Conservation (phyloP, 2,797 vertebrate genomes). For the Phataginus tetradactyla region DNA sequence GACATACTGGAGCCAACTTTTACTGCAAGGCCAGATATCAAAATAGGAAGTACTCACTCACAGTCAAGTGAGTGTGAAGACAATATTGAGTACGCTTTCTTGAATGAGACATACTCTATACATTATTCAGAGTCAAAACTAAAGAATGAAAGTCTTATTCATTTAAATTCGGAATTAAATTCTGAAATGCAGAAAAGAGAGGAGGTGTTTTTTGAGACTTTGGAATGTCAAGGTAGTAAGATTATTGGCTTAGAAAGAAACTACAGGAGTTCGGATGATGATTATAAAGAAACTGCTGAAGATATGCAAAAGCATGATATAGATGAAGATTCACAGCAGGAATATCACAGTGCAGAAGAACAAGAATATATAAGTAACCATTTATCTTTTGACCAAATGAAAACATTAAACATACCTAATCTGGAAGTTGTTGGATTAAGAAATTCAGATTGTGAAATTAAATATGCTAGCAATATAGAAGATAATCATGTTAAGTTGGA, state of each 20-base stretch:
- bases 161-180: conserved; percentile 66
- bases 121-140: conserved; percentile 63
- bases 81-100: not conserved
- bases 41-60: not conserved
- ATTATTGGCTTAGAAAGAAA: not conserved
- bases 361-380: conserved; percentile 2
- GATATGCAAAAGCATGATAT: not conserved
- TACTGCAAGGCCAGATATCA: not conserved
- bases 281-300: not conserved
- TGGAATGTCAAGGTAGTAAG: conserved; percentile 27
- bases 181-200: conserved; percentile 55
- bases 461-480: not conserved
- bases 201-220: conserved; percentile 2
- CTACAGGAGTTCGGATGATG: fast-evolving
- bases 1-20: not conserved
- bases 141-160: conserved; percentile 50
- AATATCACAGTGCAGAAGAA: conserved; percentile 79
- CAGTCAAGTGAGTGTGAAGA: not conserved
- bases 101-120: conserved; percentile 63
- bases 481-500: not conserved
- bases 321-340: conserved; percentile 79
- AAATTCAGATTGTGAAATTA: not conserved
- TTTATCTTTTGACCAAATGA: not conserved
- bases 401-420: not conserved
- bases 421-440: not conserved